These are phyloP conservation scores for Phengaris arion DNA, from an alignment of 2,888 invertebrate species.

Conservation along the genomic window DNA sequence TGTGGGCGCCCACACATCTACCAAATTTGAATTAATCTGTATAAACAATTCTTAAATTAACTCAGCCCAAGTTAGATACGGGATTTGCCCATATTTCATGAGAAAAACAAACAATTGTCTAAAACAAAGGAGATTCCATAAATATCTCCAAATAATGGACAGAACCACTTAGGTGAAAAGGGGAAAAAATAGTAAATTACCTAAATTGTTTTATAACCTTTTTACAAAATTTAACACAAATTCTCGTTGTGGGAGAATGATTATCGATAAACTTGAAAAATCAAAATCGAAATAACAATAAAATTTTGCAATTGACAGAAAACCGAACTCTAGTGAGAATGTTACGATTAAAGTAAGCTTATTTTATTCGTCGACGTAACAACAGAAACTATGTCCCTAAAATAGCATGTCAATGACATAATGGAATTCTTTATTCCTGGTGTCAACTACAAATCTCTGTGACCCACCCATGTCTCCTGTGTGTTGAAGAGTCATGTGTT, in stretches of 20 bases:
- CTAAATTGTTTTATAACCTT: too few relatives aligned
- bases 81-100: conserved; percentile 21
- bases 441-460: conserved; percentile 71
- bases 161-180: background rate
- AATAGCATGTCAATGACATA: conserved; percentile 45
- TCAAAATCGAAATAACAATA: too few relatives aligned
- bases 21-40: conserved; percentile 24
- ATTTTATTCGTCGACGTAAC: background rate
- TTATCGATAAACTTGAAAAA: too few relatives aligned
- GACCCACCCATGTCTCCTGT: conserved; percentile 70
- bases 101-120: conserved; percentile 15
- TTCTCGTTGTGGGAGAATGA: too few relatives aligned
- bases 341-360: background rate
- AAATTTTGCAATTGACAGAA: too few relatives aligned
- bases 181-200: background rate
- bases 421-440: conserved; percentile 61
- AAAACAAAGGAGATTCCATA: background rate
- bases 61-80: background rate
- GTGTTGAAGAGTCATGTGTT: conserved; percentile 68
- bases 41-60: conserved; percentile 20
- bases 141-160: background rate
- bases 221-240: too few relatives aligned
- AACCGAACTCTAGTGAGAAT: too few relatives aligned
- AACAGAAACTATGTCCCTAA: background rate
- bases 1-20: conserved; percentile 7